These are phyloP conservation scores for Torymus tubicola DNA, from an alignment of 2,888 invertebrate species.

Conservation along the genomic window DNA sequence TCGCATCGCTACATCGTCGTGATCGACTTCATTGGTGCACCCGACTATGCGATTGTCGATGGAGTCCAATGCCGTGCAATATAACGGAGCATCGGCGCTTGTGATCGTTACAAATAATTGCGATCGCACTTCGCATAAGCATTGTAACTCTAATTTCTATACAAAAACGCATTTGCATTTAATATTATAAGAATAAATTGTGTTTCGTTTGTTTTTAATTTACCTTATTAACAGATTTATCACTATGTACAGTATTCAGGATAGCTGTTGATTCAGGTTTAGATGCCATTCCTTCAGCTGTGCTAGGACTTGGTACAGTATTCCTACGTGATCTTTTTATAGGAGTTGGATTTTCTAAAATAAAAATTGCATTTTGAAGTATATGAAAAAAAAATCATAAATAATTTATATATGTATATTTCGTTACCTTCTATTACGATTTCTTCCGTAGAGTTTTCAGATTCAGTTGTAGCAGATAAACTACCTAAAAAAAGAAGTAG, in stretches of 20 bases:
- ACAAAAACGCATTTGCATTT: slow-evolving; percentile 42
- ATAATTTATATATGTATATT: slow-evolving; percentile 17
- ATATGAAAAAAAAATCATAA: slow-evolving; percentile 9
- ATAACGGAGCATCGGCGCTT: slow-evolving; percentile 78
- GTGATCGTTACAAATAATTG: slow-evolving; percentile 79
- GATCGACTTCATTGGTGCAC: slow-evolving; percentile 85
- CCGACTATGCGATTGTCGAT: slow-evolving; percentile 87
- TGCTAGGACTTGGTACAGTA: slow-evolving; percentile 74
- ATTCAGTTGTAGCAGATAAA: slow-evolving; percentile 66
- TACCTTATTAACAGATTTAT: slow-evolving; percentile 37
- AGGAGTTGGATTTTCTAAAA: slow-evolving; percentile 68
- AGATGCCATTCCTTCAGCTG: slow-evolving; percentile 74
- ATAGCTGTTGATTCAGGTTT: slow-evolving; percentile 75
- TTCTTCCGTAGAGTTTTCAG: slow-evolving; percentile 67
- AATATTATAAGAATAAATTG: slow-evolving; percentile 13
- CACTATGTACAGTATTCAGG: slow-evolving; percentile 54
- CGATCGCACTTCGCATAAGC: slow-evolving; percentile 78
- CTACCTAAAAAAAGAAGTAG: slow-evolving; percentile 25
- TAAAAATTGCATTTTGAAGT: slow-evolving; percentile 18
- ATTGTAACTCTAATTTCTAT: slow-evolving; percentile 75
- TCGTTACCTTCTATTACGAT: slow-evolving; percentile 69
- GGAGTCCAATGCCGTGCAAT: slow-evolving; percentile 87
- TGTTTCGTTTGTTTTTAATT: not conserved
- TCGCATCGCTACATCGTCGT: slow-evolving; percentile 80
- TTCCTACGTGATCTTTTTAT: slow-evolving; percentile 71